A percentile compares a stretch with the other conserved stretches of the same genome.
Evolutionary conservation across 2,888 invertebrate genomes (phyloP).

Genomic region (Nephrotoma flavescens): DNA sequence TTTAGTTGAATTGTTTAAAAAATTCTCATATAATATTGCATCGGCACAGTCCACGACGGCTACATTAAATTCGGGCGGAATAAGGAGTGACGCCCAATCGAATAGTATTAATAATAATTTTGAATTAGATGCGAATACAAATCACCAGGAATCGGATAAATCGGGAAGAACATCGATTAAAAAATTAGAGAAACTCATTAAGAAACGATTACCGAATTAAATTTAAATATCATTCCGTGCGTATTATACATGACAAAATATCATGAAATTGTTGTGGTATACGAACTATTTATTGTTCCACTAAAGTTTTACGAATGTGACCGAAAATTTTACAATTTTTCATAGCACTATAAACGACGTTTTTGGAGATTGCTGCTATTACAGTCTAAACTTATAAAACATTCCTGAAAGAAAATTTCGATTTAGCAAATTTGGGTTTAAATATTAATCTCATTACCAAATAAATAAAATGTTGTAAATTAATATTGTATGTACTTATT

Average conservation of each 20-base stretch:
- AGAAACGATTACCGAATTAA: slow-evolving; percentile 32
- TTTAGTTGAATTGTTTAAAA: neutral
- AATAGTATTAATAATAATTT: neutral
- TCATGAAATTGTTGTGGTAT: neutral
- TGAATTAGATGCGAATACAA: neutral
- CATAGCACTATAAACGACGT: neutral
- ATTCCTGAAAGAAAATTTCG: neutral
- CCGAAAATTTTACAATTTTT: too few relatives aligned
- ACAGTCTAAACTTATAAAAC: neutral
- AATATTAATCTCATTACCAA: neutral
- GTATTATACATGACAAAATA: neutral
- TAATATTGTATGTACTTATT: neutral
- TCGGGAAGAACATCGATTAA: slow-evolving; percentile 32
- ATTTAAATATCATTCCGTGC: neutral
- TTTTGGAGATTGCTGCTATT: neutral
- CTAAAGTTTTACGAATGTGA: neutral
- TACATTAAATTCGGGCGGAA: neutral
- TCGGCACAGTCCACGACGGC: neutral
- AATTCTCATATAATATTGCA: neutral
- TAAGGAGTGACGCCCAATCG: neutral
- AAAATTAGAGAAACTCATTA: slow-evolving; percentile 39
- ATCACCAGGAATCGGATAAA: slow-evolving; percentile 24
- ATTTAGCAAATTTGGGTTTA: neutral
- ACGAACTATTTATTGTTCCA: neutral
- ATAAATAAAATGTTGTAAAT: neutral